phyloP scores from a whole-genome alignment of 2,113 vertebrate species.

The Hemiprocne comata region DNA sequence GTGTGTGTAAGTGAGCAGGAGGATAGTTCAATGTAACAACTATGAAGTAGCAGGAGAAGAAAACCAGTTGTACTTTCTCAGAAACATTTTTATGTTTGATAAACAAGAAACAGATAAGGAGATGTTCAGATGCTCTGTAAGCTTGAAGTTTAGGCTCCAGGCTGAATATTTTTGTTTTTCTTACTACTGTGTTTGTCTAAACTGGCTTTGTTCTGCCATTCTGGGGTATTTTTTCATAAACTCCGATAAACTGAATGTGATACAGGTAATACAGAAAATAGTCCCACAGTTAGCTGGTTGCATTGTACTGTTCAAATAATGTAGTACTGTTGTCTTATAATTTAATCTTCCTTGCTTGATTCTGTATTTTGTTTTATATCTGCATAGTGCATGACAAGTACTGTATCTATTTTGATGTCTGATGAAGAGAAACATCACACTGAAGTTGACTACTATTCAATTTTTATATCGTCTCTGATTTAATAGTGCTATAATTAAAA shows the following conservation, averaged over 20 bases:
- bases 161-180: not conserved
- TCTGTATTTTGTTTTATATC: not conserved
- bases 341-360: not conserved
- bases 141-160: not conserved
- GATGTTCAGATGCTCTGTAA: not conserved
- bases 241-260: not conserved
- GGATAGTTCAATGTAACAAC: not conserved
- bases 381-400: not conserved
- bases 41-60: not conserved
- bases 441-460: not conserved
- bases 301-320: not conserved
- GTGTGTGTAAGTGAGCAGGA: not conserved
- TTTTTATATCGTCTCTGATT: not conserved
- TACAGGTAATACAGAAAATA: not conserved
- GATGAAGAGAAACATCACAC: not conserved
- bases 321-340: not conserved
- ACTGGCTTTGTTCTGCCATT: not conserved
- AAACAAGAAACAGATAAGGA: not conserved
- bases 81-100: not conserved
- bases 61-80: not conserved
- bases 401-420: not conserved
- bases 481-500: not conserved
- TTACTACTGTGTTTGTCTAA: not conserved
- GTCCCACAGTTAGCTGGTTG: not conserved
- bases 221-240: not conserved